A percentile compares a stretch with the other conserved stretches of the same genome.
These are phyloP conservation scores for Poeciliopsis paucimaculata DNA, from an alignment of 2,797 vertebrate species.

Conservation along the genomic window DNA sequence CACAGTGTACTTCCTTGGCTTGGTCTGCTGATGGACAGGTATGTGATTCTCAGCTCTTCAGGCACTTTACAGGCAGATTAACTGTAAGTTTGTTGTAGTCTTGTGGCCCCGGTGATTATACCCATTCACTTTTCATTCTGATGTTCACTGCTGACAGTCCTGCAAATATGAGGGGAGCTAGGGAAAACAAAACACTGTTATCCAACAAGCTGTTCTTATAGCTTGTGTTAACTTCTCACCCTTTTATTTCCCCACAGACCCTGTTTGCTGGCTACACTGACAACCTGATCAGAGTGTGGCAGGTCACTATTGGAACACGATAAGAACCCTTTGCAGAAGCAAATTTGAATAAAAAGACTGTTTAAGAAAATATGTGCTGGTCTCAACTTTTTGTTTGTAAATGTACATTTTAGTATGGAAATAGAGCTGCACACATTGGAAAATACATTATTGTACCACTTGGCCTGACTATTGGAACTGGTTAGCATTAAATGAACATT, in stretches of 20 bases:
- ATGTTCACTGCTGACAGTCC: slow-evolving; percentile 81
- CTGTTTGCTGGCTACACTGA: slow-evolving; percentile 97
- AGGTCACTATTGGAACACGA: slow-evolving; percentile 95
- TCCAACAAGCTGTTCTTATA: neutral
- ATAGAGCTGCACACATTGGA: neutral
- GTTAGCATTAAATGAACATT: neutral
- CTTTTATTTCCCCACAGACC: slow-evolving; percentile 78
- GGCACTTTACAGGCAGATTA: neutral
- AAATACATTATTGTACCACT: neutral
- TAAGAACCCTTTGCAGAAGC: slow-evolving; percentile 76
- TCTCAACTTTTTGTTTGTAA: slow-evolving; percentile 35
- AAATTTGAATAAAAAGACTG: slow-evolving; percentile 80
- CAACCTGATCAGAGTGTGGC: slow-evolving; percentile 97
- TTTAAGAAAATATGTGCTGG: slow-evolving; percentile 63
- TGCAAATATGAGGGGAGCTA: slow-evolving; percentile 85
- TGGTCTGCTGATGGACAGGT: slow-evolving; percentile 98
- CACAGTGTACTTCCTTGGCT: slow-evolving; percentile 92
- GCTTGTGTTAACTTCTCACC: neutral
- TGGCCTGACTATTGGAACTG: too few species aligned
- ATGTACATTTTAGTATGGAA: neutral
- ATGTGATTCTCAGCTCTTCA: slow-evolving; percentile 6
- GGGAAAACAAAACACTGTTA: neutral
- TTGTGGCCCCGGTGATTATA: slow-evolving; percentile 79
- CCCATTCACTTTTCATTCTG: slow-evolving; percentile 79
- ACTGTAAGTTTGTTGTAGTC: neutral